Percentiles rank a stretch among this genome's conserved stretches.
phyloP scores from a whole-genome alignment of 2,113 vertebrate species.

The Myocastor coypus region DNA sequence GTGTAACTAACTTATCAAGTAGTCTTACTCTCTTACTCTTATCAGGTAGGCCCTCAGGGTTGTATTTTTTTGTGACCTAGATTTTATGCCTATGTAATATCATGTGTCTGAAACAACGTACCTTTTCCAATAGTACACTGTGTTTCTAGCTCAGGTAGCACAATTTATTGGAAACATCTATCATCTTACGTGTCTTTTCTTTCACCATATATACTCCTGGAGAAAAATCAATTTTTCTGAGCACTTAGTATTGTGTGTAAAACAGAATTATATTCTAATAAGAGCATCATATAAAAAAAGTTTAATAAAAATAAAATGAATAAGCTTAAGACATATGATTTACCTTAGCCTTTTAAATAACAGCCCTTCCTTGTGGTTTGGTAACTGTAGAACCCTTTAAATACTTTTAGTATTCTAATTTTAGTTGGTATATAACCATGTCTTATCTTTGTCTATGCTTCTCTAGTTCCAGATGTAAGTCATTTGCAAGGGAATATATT shows the following conservation, averaged over 20 bases:
- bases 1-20: too few species aligned
- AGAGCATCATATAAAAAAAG: neutral
- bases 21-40: too few species aligned
- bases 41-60: neutral
- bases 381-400: neutral
- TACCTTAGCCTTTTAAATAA: neutral
- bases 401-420: neutral
- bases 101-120: neutral
- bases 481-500: neutral
- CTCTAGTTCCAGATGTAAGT: neutral
- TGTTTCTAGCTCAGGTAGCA: neutral
- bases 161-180: neutral
- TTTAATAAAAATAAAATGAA: conserved; percentile 15
- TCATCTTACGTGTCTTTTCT: neutral
- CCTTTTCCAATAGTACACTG: neutral
- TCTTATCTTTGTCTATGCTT: neutral
- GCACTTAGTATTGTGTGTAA: neutral
- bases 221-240: neutral
- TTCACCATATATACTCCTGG: neutral
- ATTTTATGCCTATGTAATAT: neutral
- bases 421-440: neutral
- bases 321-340: neutral
- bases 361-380: neutral
- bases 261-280: neutral
- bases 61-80: neutral